Base-by-base conservation (phyloP, 2,113 vertebrate species). In the Hemiscyllium ocellatum region DNA sequence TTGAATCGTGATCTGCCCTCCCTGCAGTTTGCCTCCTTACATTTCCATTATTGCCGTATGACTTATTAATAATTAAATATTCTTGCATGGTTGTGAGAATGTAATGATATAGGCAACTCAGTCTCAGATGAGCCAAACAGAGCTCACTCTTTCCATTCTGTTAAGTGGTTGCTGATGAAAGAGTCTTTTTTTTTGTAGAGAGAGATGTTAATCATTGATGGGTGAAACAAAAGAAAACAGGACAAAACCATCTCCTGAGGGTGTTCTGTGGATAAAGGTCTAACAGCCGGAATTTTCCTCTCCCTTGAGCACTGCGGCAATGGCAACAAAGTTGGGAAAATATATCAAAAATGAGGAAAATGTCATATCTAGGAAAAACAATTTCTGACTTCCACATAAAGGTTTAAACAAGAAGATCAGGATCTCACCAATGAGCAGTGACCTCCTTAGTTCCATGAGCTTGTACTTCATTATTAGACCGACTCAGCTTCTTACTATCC, bases 161-260 rank as follows among this genome's bases (percentile, higher is more conserved):
- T 95, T 95, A 95, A 70, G 29, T 95, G 3, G 42, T 47, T 76
- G 22, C 94, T 72, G 94, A 95, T 72, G 68, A 95, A 95, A 95
- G 94, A 72, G 93, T 72, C 68, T 72, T 72, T 72, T 52, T 33
- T 65, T 90, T 72, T 33, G 15, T 52, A 50, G 22, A 72, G 47
- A 95, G 52, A 24, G 12, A 95, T 72, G 24, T 52, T 72, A 95
- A 72, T 47, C 68, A 95, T 47, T 95, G 68, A 72, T 52, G 47
- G 42, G 47, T 19, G 1, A 72, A 69, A 50, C 69, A 94, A 72
- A 47, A 47, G 68, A 22, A 69, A 52, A 72, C 42, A 26, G 68
- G 94, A 47, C 33, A 76, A 70, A 72, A 26, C 69, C 33, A 42
- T 8, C 72, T 50, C 20, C 37, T 70, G 66, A 50, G 47, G 68